Evolutionary conservation across 2,888 invertebrate genomes (phyloP).

Genomic region (Leucoptera coffeella): DNA sequence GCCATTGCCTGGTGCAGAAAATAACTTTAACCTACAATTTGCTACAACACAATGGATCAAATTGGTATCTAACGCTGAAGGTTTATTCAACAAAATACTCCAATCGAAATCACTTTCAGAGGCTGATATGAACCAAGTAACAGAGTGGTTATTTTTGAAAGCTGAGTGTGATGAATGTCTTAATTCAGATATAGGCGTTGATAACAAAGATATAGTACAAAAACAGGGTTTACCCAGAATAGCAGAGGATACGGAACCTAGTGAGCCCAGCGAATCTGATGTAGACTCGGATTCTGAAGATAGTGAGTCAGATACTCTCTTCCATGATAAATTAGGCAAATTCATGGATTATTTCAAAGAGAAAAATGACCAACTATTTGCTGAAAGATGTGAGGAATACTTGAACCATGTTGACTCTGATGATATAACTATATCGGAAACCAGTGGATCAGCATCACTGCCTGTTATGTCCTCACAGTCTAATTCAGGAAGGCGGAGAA

Average conservation of each 20-base stretch:
- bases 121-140: slow-evolving; percentile 64
- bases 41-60: slow-evolving; percentile 79
- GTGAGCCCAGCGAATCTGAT: slow-evolving; percentile 55
- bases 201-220: slow-evolving; percentile 29
- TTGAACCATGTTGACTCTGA: slow-evolving; percentile 46
- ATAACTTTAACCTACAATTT: slow-evolving; percentile 69
- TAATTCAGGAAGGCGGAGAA: slow-evolving; percentile 44
- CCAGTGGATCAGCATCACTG: slow-evolving; percentile 41
- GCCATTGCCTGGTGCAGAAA: slow-evolving; percentile 19
- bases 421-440: slow-evolving; percentile 45
- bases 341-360: slow-evolving; percentile 65
- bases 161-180: slow-evolving; percentile 84
- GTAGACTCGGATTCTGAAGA: slow-evolving; percentile 56
- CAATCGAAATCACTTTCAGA: slow-evolving; percentile 64
- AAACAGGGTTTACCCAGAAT: slow-evolving; percentile 43
- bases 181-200: slow-evolving; percentile 45
- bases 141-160: slow-evolving; percentile 79
- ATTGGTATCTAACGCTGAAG: slow-evolving; percentile 77
- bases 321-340: slow-evolving; percentile 65
- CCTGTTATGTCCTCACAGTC: slow-evolving; percentile 44
- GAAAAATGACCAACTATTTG: slow-evolving; percentile 63
- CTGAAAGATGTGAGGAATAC: slow-evolving; percentile 56
- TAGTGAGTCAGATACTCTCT: slow-evolving; percentile 57
- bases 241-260: slow-evolving; percentile 51
- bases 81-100: slow-evolving; percentile 70